Evolutionary conservation across 2,888 invertebrate genomes (phyloP), one percentile per base, ranked within the genome.

Genomic region (Elgonia sp.): DNA sequence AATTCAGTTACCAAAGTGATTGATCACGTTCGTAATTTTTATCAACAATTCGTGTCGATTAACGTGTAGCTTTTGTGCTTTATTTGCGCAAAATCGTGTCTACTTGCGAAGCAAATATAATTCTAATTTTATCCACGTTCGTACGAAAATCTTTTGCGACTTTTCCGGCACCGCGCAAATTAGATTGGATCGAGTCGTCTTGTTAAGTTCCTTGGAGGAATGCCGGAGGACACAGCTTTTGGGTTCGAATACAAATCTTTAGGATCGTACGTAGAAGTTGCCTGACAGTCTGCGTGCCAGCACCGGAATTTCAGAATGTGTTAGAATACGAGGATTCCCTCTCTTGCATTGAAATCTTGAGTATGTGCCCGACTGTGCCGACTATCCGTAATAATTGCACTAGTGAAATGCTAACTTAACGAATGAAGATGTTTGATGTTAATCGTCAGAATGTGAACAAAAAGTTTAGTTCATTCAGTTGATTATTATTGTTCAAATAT

Each of bases 141-240:
- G 55, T 62, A 42, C 67, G 85, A 67, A 77, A 88, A 84, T 89
- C 89, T 88, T 84, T 86, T 73, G 81, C 87, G 85, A 89, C 83
- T 89, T 89, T 87, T 89, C 81, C 89, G 84, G 84, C 87, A 79
- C 73, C 79, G 80, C 75, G 75, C 75, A 89, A 89, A 89, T 89
- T 89, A 86, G 84, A 89, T 89, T 89, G 84, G 87, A 86, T 86
- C 87, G 89, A 89, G 89, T 89, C 84, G 86, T 89, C 88, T 88
- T 83, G 89, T 89, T 89, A 87, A 89, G 89, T 89, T 86, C 79
- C 87, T 84, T 62, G 73, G 63, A 73, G 88, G 76, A 76, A 87
- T 85, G 79, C 80, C 69, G 86, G 75, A 80, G 75, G 86, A 86
- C 87, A 79, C 79, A 80, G 80, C 87, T 84, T 87, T 87, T 80